These are phyloP conservation scores for Cyclargus thomasi DNA, from an alignment of 1,140 invertebrate species.

Conservation along the genomic window DNA sequence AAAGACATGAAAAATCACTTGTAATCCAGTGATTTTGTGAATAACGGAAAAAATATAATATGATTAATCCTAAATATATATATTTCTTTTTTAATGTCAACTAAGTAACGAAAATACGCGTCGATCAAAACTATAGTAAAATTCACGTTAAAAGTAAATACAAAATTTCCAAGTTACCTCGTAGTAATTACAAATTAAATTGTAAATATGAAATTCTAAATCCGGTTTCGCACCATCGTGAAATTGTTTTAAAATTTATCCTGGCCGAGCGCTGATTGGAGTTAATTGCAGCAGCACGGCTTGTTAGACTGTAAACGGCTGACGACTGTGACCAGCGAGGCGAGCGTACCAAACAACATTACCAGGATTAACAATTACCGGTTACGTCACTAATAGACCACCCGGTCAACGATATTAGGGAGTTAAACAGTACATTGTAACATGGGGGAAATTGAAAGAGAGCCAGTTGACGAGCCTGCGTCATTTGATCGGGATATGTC, in stretches of 20 bases:
- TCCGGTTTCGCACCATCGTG: neutral
- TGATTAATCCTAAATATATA: too few species aligned
- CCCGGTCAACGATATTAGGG: neutral
- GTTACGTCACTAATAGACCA: neutral
- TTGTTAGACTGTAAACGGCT: conserved; percentile 6
- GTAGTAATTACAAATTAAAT: neutral
- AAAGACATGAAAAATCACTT: neutral
- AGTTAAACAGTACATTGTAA: neutral
- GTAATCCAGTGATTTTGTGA: too few species aligned
- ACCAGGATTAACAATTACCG: conserved; percentile 4
- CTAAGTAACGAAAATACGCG: too few species aligned
- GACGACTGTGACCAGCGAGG: conserved; percentile 2
- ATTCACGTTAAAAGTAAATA: neutral
- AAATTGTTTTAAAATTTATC: neutral
- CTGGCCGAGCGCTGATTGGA: conserved; percentile 7
- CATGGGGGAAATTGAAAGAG: too few species aligned
- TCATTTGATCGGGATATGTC: too few species aligned
- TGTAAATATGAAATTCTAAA: neutral
- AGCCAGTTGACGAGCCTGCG: too few species aligned
- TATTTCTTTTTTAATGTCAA: too few species aligned
- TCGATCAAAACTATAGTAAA: neutral
- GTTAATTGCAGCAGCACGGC: conserved; percentile 2
- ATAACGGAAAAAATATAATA: too few species aligned
- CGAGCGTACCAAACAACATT: neutral
- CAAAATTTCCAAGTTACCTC: neutral